Base-by-base conservation (phyloP, 2,888 invertebrate genomes). In the Eudemis profundana region DNA sequence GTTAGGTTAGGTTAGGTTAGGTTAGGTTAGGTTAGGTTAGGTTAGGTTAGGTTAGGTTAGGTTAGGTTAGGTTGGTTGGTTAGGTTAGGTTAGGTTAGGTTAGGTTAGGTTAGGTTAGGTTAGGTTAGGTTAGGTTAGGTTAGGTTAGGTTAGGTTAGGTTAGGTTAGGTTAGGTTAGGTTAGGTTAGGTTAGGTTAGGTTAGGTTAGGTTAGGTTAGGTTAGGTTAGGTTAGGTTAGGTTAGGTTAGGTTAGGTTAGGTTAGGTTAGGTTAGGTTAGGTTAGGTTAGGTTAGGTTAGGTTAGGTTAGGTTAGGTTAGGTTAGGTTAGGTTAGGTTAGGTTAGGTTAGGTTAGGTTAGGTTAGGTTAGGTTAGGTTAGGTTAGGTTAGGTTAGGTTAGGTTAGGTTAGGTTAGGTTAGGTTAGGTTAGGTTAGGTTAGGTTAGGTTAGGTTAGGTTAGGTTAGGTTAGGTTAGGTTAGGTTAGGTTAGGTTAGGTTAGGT, bases 261-360 rank as follows among this genome's bases (percentile, higher is more conserved):
- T 60, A 60, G 66, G 53, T 60, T 66, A 66, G 66, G 59, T 60
- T 66, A 66, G 66, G 60, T 60, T 66, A 66, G 66, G 60, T 60
- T 66, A 66, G 66, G 60, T 60, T 66, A 66, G 66, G 60, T 60
- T 66, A 66, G 66, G 60, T 60, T 66, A 60, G 66, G 60, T 53
- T 66, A 66, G 65, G 59, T 51, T 65, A 65, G 65, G 51, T 59
- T 65, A 65, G 59, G 50, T 51, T 65, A 59, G 59, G 59, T 51
- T 60, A 66, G 61, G 60, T 60, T 60, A 60, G 60, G 64, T 64
- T 64, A 64, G 64, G 54, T 60, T 65, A 60, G 60, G 60, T 65
- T 60, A 65, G 60, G 60, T 54, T 60, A 60, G 60, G 57, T 49
- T 46, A 65, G 54, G 54, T 60, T 54, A 60, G 60, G 65, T 59